Conservation (phyloP, 2,888 invertebrate genomes). For the Cephalotes varians region DNA sequence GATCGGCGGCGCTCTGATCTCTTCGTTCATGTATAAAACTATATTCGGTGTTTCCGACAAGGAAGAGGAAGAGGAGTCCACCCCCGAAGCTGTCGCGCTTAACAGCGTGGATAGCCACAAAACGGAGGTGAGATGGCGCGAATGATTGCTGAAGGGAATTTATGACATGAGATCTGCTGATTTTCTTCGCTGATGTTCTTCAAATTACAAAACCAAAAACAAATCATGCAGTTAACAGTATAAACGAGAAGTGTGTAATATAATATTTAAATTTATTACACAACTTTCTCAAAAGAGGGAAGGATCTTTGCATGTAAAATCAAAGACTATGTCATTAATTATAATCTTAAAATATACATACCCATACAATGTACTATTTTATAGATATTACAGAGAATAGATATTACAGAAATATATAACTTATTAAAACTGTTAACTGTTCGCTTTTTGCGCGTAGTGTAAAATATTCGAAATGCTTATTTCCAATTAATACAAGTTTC, state of each 20-base stretch:
- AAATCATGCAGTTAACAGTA: background rate
- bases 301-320: background rate
- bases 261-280: background rate
- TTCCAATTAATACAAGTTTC: background rate
- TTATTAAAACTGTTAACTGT: background rate
- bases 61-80: slow-evolving; percentile 62
- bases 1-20: slow-evolving; percentile 78
- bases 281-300: background rate
- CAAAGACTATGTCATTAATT: background rate
- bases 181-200: background rate
- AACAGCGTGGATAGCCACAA: slow-evolving; percentile 79
- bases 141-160: background rate
- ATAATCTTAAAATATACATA: background rate
- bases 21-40: slow-evolving; percentile 78
- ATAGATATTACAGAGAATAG: too few species aligned
- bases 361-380: background rate
- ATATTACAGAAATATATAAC: slow-evolving; percentile 8
- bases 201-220: too few species aligned
- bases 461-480: background rate
- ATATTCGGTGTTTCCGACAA: slow-evolving; percentile 72
- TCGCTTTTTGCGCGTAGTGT: background rate
- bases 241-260: background rate
- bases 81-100: slow-evolving; percentile 78
- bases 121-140: slow-evolving; percentile 67
- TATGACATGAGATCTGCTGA: background rate